A percentile compares a stretch with the other conserved stretches of the same genome.
phyloP scores from a whole-genome alignment of 2,113 vertebrate species.

The Ictalurus punctatus region DNA sequence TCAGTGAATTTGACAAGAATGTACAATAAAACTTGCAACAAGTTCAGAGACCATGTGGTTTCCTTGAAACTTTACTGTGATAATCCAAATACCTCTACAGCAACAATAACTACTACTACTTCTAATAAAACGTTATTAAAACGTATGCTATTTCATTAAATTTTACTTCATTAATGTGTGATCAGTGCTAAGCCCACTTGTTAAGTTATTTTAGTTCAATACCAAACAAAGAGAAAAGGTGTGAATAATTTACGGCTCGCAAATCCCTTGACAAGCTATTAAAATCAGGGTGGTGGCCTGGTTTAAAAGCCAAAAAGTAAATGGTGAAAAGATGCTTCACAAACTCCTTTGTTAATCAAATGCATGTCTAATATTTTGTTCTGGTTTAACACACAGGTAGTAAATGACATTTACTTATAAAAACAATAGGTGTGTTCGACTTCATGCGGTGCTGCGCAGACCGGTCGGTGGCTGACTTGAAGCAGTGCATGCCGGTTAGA shows the following conservation, averaged over 20 bases:
- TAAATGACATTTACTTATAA: not conserved
- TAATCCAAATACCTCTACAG: not conserved
- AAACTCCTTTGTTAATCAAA: not conserved
- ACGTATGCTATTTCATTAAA: not conserved
- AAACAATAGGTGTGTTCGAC: no score
- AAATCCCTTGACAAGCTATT: not conserved
- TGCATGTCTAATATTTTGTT: not conserved
- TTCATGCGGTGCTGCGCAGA: no score
- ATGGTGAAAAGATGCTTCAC: not conserved
- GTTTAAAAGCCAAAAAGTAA: not conserved
- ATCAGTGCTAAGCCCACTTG: not conserved
- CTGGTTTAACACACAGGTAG: not conserved
- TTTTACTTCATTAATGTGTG: not conserved
- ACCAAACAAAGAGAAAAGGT: not conserved
- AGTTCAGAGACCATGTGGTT: constrained; percentile 5
- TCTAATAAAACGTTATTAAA: not conserved
- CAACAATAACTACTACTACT: not conserved
- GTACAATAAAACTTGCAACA: constrained; percentile 22
- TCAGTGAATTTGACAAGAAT: not conserved
- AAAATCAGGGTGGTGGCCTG: not conserved
- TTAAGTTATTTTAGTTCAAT: not conserved
- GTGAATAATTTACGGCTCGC: not conserved
- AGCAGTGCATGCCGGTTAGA: no score
- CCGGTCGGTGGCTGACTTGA: no score
- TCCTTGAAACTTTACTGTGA: not conserved